phyloP scores from a whole-genome alignment of 2,888 invertebrate species.

The Drosophila helvetica region DNA sequence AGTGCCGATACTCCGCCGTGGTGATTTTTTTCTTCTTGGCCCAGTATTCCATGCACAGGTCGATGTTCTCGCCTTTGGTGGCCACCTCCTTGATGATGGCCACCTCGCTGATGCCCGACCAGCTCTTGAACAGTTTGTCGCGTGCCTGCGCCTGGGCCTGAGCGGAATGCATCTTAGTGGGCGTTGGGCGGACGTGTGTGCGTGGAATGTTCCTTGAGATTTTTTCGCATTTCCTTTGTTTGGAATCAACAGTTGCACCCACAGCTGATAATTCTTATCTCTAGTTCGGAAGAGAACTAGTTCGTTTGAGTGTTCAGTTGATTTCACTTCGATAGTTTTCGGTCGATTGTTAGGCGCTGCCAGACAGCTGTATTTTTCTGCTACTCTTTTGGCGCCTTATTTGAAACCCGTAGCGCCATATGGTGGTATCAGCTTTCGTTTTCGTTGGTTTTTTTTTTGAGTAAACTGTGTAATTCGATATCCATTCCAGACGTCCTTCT shows the following conservation, averaged over 20 bases:
- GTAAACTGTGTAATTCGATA: conserved; percentile 56
- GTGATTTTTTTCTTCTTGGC: conserved; percentile 73
- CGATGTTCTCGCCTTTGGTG: conserved; percentile 83
- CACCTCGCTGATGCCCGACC: conserved; percentile 81
- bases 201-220: conserved; percentile 27
- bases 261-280: too few relatives aligned
- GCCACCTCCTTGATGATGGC: conserved; percentile 82
- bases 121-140: conserved; percentile 81
- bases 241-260: conserved; percentile 36
- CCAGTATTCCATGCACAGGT: conserved; percentile 81
- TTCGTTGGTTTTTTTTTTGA: conserved; percentile 10
- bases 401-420: conserved; percentile 33
- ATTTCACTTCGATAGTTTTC: too few relatives aligned
- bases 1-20: conserved; percentile 69
- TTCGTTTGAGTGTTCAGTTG: background rate
- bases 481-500: conserved; percentile 57
- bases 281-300: too few relatives aligned
- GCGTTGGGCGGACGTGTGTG: background rate
- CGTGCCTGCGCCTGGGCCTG: conserved; percentile 60
- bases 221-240: conserved; percentile 48
- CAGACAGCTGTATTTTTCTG: too few relatives aligned
- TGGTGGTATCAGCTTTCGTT: conserved; percentile 48
- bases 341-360: too few relatives aligned
- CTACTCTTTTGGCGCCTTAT: conserved; percentile 23
- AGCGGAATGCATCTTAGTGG: conserved; percentile 59